Evolutionary conservation across 2,888 invertebrate species (phyloP).

Genomic region (Brachyopa scutellaris): DNA sequence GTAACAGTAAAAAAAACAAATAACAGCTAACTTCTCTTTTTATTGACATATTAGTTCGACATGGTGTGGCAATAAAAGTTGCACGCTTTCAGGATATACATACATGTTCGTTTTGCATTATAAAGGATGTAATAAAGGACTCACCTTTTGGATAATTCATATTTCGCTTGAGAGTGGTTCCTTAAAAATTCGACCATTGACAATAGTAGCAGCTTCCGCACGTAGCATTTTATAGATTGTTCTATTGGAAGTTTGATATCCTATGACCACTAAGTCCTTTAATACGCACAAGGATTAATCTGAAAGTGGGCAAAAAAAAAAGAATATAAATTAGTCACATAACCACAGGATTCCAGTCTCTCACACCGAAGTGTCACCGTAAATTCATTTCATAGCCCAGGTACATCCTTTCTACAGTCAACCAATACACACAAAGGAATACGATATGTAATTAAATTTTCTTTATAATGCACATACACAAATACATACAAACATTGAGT

Average conservation of each 20-base stretch:
- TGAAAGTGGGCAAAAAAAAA: constrained; percentile 47
- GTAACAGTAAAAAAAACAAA: constrained; percentile 38
- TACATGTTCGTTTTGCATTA: too few relatives aligned
- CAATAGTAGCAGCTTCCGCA: constrained; percentile 42
- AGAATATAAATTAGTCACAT: constrained; percentile 68
- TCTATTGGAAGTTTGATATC: constrained; percentile 7
- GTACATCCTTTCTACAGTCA: constrained; percentile 9
- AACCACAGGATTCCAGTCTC: constrained; percentile 52
- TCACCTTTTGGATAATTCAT: constrained; percentile 81
- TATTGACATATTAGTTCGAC: constrained; percentile 57
- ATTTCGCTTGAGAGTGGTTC: constrained; percentile 74
- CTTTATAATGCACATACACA: constrained; percentile 45
- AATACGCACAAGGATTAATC: constrained; percentile 49
- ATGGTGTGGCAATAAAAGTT: constrained; percentile 60
- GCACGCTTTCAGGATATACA: constrained; percentile 46
- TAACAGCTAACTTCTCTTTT: constrained; percentile 14
- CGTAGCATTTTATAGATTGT: constrained; percentile 59
- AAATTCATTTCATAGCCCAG: constrained; percentile 59
- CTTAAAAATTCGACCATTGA: constrained; percentile 51
- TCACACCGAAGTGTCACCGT: constrained; percentile 34
- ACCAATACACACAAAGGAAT: background rate
- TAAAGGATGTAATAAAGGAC: constrained; percentile 60
- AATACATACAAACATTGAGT: constrained; percentile 1
- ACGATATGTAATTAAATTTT: constrained; percentile 72
- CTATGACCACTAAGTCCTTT: constrained; percentile 46